Evolutionary conservation across 2,888 invertebrate genomes (phyloP), one percentile per base, ranked within the genome.

Genomic region (Ctena decussata): DNA sequence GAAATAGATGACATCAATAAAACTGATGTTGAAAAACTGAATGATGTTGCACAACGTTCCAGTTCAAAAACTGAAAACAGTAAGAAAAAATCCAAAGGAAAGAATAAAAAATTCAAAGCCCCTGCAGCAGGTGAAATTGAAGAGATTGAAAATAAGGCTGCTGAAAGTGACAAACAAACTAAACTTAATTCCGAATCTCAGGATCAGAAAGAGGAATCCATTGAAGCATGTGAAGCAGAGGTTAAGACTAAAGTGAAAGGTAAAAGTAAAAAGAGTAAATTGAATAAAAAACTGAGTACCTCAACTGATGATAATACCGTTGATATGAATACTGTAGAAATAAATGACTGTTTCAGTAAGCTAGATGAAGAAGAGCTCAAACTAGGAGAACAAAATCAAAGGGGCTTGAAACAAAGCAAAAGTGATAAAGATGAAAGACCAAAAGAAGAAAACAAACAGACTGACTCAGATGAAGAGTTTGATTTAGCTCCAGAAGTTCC

Each of bases 1-100:
- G 91, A 92, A n/a, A 72, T 89, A 57, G 77, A 82, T 71, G 76
- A 80, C n/a, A n/a, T n/a, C n/a, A n/a, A n/a, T n/a, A n/a, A n/a
- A n/a, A n/a, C n/a, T n/a, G n/a, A n/a, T n/a, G n/a, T n/a, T n/a
- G 60, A 60, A 60, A 60, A 8, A 12, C 8, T 27, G 8, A n/a
- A 60, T 11, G 30, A 60, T 60, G 60, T 60, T 8, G n/a, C 44
- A 60, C n/a, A n/a, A n/a, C n/a, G n/a, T n/a, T n/a, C n/a, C 24
- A 11, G 11, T 57, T 6, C 69, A 32, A 15, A 35, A n/a, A 21
- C 27, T 69, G 69, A 69, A 27, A 35, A 15, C 5, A 11, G 30
- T n/a, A 71, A n/a, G 12, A 30, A 39, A 21, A 72, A 44, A 46
- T 41, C 24, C 2, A 72, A 72, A 72, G 44, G 27, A 27, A 65